phyloP scores from a whole-genome alignment of 2,888 invertebrate species.

The Phlogophora meticulosa region DNA sequence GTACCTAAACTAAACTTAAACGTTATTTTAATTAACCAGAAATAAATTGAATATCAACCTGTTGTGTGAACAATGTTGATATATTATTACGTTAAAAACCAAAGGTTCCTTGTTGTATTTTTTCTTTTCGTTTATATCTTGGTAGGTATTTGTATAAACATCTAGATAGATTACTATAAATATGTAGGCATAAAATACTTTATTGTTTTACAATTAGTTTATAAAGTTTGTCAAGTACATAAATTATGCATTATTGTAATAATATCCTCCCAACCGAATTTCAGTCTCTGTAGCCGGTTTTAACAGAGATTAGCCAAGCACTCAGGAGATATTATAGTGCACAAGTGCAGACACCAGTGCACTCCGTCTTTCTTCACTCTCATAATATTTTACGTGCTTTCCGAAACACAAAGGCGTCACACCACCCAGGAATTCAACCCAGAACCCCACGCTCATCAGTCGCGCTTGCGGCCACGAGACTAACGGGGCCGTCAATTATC shows the following conservation, averaged over 20 bases:
- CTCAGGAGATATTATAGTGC: too few species aligned
- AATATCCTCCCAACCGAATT: too few species aligned
- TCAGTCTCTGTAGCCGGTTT: too few species aligned
- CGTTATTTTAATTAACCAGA: conserved; percentile 13
- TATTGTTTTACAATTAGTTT: conserved; percentile 40
- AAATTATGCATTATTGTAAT: conserved; percentile 30
- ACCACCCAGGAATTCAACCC: too few species aligned
- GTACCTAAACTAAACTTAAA: background rate
- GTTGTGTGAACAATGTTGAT: conserved; percentile 16
- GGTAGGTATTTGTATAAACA: conserved; percentile 34
- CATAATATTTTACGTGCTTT: too few species aligned
- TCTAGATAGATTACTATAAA: conserved; percentile 31
- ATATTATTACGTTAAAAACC: conserved; percentile 41
- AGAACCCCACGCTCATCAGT: too few species aligned
- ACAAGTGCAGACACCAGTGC: too few species aligned
- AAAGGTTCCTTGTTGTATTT: conserved; percentile 46
- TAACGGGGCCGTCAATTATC: conserved; percentile 17
- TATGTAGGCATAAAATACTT: conserved; percentile 36
- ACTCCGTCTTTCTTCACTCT: too few species aligned
- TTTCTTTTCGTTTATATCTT: conserved; percentile 16
- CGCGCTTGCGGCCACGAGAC: too few species aligned
- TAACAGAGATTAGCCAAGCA: too few species aligned
- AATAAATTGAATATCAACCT: conserved; percentile 16
- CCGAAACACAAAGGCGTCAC: too few species aligned
- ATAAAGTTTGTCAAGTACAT: conserved; percentile 42